Base-by-base conservation (phyloP, 1,140 invertebrate species). In the Bombus ignitus region DNA sequence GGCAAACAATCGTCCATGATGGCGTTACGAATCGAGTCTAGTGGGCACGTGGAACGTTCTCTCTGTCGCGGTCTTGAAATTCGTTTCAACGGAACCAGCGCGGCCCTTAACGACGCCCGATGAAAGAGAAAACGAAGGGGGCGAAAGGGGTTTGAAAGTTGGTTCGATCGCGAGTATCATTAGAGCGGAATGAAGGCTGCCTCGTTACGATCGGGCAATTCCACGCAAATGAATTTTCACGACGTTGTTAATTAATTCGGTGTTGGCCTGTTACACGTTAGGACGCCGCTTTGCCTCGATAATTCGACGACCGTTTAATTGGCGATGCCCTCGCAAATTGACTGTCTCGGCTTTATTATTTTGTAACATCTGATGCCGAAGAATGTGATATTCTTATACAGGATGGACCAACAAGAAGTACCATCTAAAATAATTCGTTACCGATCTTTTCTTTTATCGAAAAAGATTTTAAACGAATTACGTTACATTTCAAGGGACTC, bases 1-100 rank as follows among this genome's bases (percentile, higher is more conserved):
- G n/a, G 65, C 47, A 81, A 79, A 82, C 77, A 76, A 88, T 59
- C 75, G 68, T 44, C 47, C 28, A n/a, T 18, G 32, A 8, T 35
- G 72, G 74, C 44, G 68, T 53, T 53, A 53, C 47, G 47, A 53
- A 53, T 53, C 47, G 47, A 53, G 47, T 53, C 18, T 53, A 53
- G 47, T 12, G 44, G 53, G 47, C 47, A 25, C 44, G 62, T 28
- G 47, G 39, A 32, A 47, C 68, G 28, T 28, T 13, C 37, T 13
- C 22, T 59, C 39, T 13, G n/a, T 13, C 70, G 28, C 18, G 39
- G 28, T 39, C 70, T 75, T 32, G 25, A 81, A 86, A 79, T 86
- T 86, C 81, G 53, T 71, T 84, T 77, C 65, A 15, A 42, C 68
- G 15, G 44, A 25, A 35, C 39, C 6, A n/a, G 28, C 28, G 59